phyloP scores from a whole-genome alignment of 2,113 vertebrate genomes.

The Pogona vitticeps region DNA sequence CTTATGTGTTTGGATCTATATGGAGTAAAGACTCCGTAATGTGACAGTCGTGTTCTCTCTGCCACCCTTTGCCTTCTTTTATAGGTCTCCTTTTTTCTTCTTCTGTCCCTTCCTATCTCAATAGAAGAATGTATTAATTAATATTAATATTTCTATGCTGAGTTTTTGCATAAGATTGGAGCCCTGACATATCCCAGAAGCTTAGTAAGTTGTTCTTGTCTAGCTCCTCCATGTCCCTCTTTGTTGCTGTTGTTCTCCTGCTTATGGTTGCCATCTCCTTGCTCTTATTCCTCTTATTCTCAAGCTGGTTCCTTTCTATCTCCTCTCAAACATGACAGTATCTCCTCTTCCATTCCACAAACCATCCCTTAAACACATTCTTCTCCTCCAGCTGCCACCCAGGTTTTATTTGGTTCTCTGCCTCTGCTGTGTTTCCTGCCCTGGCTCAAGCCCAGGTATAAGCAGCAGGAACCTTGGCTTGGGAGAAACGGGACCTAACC shows the following conservation, averaged over 20 bases:
- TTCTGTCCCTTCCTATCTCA: not conserved
- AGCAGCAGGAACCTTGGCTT: not conserved
- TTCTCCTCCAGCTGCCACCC: not conserved
- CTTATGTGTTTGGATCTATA: no score
- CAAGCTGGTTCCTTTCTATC: not conserved
- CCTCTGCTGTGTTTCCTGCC: not conserved
- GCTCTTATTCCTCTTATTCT: not conserved
- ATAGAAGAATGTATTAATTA: not conserved
- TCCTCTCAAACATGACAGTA: not conserved
- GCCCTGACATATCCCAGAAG: not conserved
- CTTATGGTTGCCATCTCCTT: no score
- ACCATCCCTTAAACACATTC: not conserved
- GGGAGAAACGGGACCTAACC: not conserved
- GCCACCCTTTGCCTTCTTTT: not conserved
- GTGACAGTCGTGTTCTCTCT: not conserved
- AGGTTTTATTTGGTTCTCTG: no score
- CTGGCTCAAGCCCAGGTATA: not conserved
- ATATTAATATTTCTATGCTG: not conserved
- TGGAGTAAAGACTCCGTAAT: no score
- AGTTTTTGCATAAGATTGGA: not conserved
- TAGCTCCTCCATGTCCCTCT: no score
- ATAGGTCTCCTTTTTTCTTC: not conserved
- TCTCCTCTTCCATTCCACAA: not conserved
- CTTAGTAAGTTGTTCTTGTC: not conserved
- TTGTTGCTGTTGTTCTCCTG: not conserved